Conservation (phyloP, 2,888 invertebrate genomes). For the Drosophila kanekoi region DNA sequence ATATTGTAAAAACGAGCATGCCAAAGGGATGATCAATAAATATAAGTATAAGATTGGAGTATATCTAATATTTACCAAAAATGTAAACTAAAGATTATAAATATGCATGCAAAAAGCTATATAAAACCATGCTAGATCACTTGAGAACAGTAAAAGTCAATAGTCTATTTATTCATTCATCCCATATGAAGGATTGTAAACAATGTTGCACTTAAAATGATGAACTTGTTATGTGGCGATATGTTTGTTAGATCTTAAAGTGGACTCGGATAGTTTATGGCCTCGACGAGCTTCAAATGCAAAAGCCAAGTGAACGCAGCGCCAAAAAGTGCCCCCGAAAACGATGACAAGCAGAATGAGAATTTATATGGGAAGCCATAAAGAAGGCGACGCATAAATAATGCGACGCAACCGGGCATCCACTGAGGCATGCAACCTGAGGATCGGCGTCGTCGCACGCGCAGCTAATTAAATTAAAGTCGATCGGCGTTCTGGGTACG, state of each 20-base stretch:
- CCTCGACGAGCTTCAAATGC: slow-evolving; percentile 44
- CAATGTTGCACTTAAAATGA: slow-evolving; percentile 28
- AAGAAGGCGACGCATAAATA: slow-evolving; percentile 73
- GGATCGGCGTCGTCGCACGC: slow-evolving; percentile 57
- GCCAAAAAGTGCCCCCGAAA: slow-evolving; percentile 41
- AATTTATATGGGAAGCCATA: slow-evolving; percentile 80
- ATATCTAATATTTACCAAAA: no score
- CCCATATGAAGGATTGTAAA: slow-evolving; percentile 3
- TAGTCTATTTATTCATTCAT: no score
- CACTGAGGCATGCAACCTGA: slow-evolving; percentile 66
- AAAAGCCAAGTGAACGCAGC: slow-evolving; percentile 17
- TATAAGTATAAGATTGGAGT: no score
- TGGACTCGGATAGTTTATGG: slow-evolving; percentile 44
- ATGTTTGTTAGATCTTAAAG: slow-evolving; percentile 5
- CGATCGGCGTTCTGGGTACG: slow-evolving; percentile 50
- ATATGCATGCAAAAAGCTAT: no score
- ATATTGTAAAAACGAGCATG: no score
- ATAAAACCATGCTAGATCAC: no score
- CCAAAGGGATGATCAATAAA: no score
- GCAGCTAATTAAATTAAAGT: slow-evolving; percentile 81
- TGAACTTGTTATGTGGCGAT: slow-evolving; percentile 19
- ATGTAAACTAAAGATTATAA: no score
- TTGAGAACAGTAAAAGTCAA: no score
- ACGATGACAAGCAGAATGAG: slow-evolving; percentile 75
- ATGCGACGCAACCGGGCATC: slow-evolving; percentile 47